Evolutionary conservation across 2,888 invertebrate genomes (phyloP), one percentile per base, ranked within the genome.

Genomic region (Drosophila buzzatii): DNA sequence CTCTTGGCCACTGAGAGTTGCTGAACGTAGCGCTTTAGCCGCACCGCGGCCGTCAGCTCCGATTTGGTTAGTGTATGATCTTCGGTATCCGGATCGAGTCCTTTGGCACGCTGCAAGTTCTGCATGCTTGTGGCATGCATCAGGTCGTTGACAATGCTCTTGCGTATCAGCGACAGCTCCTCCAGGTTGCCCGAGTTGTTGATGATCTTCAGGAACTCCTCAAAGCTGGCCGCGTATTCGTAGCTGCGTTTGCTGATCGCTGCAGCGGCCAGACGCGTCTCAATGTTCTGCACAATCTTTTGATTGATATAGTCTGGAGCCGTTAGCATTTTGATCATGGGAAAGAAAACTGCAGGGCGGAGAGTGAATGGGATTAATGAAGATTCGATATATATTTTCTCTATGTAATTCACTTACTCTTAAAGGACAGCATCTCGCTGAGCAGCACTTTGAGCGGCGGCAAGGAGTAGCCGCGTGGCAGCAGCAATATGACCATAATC

Each of bases 101-200:
- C 97, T 94, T 97, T 97, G 8, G 97, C 96, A 83, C 97, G 95
- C 93, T 98, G 98, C 71, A 98, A 94, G 91, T 98, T 98, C 93
- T 98, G 97, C 79, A 98, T 95, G 1, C 97, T 97, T 18, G 98
- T 98, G 0, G 98, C 98, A 94, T 98, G 97, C 96, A 98, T 97
- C 83, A 98, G 96, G 94, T 98, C 98, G 51, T 97, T 97, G 7
- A 98, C 97, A 80, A 98, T 97, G 87, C 97, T 97, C 86, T 93
- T 96, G 95, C 97, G 95, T 92, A 98, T 96, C 91, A 96, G 95
- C 91, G 97, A 97, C 49, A 98, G 94, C 79, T 97, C 96, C 92
- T 97, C 97, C 70, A 97, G 93, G 93, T 97, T 97, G 80, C 95
- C 95, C 75, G 96, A 96, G 87, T 95, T 96, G 83, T 96, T 96